Evolutionary conservation across 1,140 invertebrate species (phyloP).

Genomic region (Octopus bimaculoides): DNA sequence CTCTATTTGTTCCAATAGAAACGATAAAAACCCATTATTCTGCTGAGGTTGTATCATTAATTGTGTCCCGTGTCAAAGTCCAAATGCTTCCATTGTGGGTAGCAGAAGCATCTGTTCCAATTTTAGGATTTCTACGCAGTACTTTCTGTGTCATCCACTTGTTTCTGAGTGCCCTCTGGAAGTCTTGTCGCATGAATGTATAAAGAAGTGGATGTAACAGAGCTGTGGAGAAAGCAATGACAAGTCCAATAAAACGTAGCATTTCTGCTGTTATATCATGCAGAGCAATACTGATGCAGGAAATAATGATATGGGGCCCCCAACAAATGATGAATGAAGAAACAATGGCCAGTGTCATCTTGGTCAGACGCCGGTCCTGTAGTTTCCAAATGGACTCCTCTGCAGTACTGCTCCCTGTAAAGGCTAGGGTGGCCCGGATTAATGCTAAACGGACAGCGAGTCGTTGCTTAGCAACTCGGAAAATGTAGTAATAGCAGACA

Average conservation of each 20-base stretch:
- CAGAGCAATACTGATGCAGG: background rate
- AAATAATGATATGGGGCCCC: constrained; percentile 5
- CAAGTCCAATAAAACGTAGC: background rate
- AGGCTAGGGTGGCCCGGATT: background rate
- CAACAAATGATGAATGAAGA: constrained; percentile 7
- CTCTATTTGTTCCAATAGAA: no score
- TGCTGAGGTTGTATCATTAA: background rate
- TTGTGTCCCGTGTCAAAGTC: background rate
- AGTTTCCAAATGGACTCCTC: background rate
- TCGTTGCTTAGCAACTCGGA: constrained; percentile 8
- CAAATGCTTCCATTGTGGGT: background rate
- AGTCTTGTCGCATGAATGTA: constrained; percentile 3
- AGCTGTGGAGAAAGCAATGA: background rate
- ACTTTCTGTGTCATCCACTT: constrained; percentile 7
- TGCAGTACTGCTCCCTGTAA: background rate
- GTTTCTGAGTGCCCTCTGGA: background rate
- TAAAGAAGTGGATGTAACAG: constrained; percentile 12
- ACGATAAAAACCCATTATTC: background rate
- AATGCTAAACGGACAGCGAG: background rate
- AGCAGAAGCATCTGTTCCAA: background rate
- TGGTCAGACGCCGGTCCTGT: constrained; percentile 7
- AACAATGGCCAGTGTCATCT: constrained; percentile 11
- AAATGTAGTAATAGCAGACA: constrained; percentile 5
- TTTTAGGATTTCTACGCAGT: background rate
- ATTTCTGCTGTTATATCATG: background rate